These are phyloP conservation scores for Battus philenor DNA, from an alignment of 1,140 invertebrate genomes.

Conservation along the genomic window DNA sequence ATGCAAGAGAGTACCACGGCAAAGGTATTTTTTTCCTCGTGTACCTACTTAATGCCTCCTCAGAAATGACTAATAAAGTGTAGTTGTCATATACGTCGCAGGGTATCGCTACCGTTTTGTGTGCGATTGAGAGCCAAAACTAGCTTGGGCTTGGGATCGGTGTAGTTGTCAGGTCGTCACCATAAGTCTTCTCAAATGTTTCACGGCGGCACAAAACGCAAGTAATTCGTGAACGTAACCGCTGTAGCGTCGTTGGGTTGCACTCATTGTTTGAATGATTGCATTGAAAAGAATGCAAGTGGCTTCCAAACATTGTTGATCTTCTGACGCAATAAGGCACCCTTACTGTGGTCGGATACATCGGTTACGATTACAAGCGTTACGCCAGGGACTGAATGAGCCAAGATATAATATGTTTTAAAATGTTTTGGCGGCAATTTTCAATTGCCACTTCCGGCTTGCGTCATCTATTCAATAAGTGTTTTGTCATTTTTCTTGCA, in stretches of 20 bases:
- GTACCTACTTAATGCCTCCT: neutral
- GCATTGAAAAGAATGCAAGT: slow-evolving; percentile 5
- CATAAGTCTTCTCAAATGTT: neutral
- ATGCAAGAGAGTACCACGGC: neutral
- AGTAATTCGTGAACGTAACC: neutral
- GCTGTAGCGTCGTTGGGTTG: neutral
- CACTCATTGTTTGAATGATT: neutral
- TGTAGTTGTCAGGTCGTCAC: neutral
- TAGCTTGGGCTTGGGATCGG: slow-evolving; percentile 9
- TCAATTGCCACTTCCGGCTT: slow-evolving; percentile 41
- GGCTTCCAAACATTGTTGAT: slow-evolving; percentile 26
- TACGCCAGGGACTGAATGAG: slow-evolving; percentile 24
- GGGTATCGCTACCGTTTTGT: neutral
- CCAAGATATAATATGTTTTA: slow-evolving; percentile 33
- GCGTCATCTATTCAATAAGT: slow-evolving; percentile 33
- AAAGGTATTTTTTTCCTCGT: neutral
- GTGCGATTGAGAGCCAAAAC: neutral
- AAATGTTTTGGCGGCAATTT: slow-evolving; percentile 42
- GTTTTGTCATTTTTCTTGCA: slow-evolving; percentile 30
- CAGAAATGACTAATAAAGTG: neutral
- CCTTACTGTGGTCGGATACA: slow-evolving; percentile 44
- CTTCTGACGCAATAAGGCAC: slow-evolving; percentile 43
- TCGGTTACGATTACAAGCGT: slow-evolving; percentile 28
- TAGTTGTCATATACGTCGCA: neutral
- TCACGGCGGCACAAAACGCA: neutral